phyloP scores from a whole-genome alignment of 2,797 vertebrate species.

The Karalla daura region DNA sequence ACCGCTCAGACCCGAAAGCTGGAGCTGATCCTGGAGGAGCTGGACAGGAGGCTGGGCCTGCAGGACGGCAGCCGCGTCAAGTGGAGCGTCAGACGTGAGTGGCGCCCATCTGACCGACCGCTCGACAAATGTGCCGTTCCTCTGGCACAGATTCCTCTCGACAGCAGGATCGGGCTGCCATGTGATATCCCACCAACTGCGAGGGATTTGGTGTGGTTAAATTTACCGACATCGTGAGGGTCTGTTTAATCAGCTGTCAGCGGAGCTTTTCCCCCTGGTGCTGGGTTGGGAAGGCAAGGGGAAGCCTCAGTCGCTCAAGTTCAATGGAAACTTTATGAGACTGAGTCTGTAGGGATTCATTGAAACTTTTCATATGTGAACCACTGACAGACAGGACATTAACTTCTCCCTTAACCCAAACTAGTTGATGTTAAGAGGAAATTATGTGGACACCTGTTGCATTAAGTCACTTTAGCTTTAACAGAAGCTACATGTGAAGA shows the following conservation, averaged over 20 bases:
- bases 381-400: too few species aligned
- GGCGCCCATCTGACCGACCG: slow-evolving; percentile 46
- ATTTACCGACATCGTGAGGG: slow-evolving; percentile 11
- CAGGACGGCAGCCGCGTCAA: slow-evolving; percentile 75
- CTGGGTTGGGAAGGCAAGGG: slow-evolving; percentile 3
- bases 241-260: slow-evolving; percentile 18
- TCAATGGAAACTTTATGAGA: too few species aligned
- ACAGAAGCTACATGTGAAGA: too few species aligned
- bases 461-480: too few species aligned
- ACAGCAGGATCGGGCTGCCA: slow-evolving; percentile 55
- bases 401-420: too few species aligned
- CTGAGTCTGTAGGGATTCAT: too few species aligned
- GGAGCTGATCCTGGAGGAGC: slow-evolving; percentile 81
- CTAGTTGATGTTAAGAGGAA: too few species aligned
- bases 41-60: slow-evolving; percentile 79
- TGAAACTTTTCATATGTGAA: too few species aligned
- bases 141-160: slow-evolving; percentile 33
- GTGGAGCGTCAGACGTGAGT: slow-evolving; percentile 91
- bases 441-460: too few species aligned
- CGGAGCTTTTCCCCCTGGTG: not conserved
- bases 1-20: slow-evolving; percentile 89
- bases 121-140: slow-evolving; percentile 63
- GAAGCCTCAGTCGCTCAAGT: too few species aligned
- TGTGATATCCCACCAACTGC: slow-evolving; percentile 54
- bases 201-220: slow-evolving; percentile 30